Evolutionary conservation across 2,888 invertebrate species (phyloP), one percentile per base, ranked within the genome.

Genomic region (Parelbella ahira): DNA sequence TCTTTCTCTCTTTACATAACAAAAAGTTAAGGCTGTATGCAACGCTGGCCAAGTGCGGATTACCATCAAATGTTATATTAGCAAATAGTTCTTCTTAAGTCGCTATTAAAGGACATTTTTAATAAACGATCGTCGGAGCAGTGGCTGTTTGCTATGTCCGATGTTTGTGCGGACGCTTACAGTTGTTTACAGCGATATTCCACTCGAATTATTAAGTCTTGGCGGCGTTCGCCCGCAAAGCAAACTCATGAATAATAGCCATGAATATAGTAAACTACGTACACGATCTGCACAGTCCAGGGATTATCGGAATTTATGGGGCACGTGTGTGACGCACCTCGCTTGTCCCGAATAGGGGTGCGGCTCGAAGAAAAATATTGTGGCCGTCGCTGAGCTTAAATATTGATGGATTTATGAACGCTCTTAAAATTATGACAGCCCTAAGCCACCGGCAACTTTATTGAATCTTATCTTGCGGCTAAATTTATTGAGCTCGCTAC

Each of bases 371-470:
- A 79, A 84, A 80, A 82, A 82, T 78, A 83, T 76, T 76, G 75
- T 73, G 77, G 72, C 60, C 68, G 72, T 60, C 68, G 63, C 55
- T 72, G 68, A 82, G 83, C 84, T 84, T 83, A 78, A 77, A 70
- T 73, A 83, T 78, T 86, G 87, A 87, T 79, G 78, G 86, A 87
- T 87, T 86, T 87, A 87, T 84, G 81, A 72, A 71, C 71, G 71
- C 67, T 77, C 78, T 79, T 77, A 76, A 82, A 82, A 80, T 78
- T 80, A 83, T 82, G 82, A 82, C 81, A 80, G 69, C 55, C 53
- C 52, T 55, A 58, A 63, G 63, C 77, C 64, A 76, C 70, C 63
- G 67, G 68, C 64, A 75, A 72, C 74, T 79, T 84, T 80, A 75
- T 81, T 79, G 79, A 81, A 79, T 73, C 73, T 75, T 73, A 74